Evolutionary conservation across 2,113 vertebrate genomes (phyloP).

Genomic region (Vidua chalybeata): DNA sequence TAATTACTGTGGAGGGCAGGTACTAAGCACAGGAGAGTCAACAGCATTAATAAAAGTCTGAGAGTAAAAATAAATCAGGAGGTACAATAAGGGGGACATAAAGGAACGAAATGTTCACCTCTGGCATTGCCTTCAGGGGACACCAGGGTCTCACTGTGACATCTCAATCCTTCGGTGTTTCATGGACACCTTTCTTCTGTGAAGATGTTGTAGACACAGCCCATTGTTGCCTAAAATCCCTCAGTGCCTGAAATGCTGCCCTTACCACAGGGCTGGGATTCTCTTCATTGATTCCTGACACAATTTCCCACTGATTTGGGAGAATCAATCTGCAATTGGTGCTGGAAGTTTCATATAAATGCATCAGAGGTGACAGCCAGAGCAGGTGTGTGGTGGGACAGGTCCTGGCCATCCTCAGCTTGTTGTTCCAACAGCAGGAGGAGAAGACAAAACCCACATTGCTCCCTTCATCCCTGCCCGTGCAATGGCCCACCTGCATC

Average conservation of each 20-base stretch:
- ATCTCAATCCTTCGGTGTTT: background rate
- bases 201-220: background rate
- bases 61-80: slow-evolving; percentile 14
- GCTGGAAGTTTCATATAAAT: background rate
- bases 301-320: background rate
- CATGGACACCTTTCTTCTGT: background rate
- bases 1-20: slow-evolving; percentile 44
- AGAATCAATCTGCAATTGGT: rapidly evolving
- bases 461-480: background rate
- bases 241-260: rapidly evolving
- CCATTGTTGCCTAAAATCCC: background rate
- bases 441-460: rapidly evolving
- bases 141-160: background rate
- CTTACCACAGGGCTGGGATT: background rate
- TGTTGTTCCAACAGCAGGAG: rapidly evolving
- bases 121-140: background rate
- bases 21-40: slow-evolving; percentile 29
- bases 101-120: background rate
- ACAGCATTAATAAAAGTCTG: slow-evolving; percentile 24
- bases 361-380: background rate
- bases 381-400: background rate
- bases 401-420: background rate
- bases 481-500: background rate
- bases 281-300: background rate
- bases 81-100: background rate